Conservation (phyloP, 2,888 invertebrate species). For the Melanotus villosus region DNA sequence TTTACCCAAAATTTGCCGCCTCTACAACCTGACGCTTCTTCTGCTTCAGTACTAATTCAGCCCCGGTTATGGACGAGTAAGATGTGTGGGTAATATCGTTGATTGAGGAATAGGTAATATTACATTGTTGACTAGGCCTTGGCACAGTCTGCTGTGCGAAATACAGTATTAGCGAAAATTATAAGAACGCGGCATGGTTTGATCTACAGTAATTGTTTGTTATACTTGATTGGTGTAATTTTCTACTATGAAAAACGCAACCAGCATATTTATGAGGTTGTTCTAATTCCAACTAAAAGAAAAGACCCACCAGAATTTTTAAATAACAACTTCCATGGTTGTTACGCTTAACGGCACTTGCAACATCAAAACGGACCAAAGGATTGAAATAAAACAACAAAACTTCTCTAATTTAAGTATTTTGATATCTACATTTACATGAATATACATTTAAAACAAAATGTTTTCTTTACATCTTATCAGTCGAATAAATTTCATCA, state of each 20-base stretch:
- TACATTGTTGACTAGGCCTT: constrained; percentile 4
- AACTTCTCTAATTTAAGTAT: constrained; percentile 43
- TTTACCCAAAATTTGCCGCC: too few species aligned
- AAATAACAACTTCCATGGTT: too few species aligned
- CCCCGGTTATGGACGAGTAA: too few species aligned
- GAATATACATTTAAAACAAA: constrained; percentile 61
- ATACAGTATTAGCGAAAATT: neutral
- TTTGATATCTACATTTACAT: constrained; percentile 60
- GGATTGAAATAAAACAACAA: constrained; percentile 16
- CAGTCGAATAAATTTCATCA: constrained; percentile 54
- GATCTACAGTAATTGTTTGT: neutral
- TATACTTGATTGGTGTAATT: neutral
- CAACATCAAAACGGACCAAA: neutral
- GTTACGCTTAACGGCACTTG: neutral
- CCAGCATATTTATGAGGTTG: too few species aligned
- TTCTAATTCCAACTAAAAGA: too few species aligned
- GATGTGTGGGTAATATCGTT: too few species aligned
- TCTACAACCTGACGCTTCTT: too few species aligned
- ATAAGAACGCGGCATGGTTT: neutral
- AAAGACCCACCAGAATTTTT: too few species aligned
- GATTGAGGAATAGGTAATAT: too few species aligned
- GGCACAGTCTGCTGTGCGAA: neutral
- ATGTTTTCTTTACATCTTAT: constrained; percentile 55
- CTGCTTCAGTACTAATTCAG: too few species aligned
- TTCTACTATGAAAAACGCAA: too few species aligned